phyloP scores from a whole-genome alignment of 2,797 vertebrate genomes.

The Schizothorax lantsangensis region DNA sequence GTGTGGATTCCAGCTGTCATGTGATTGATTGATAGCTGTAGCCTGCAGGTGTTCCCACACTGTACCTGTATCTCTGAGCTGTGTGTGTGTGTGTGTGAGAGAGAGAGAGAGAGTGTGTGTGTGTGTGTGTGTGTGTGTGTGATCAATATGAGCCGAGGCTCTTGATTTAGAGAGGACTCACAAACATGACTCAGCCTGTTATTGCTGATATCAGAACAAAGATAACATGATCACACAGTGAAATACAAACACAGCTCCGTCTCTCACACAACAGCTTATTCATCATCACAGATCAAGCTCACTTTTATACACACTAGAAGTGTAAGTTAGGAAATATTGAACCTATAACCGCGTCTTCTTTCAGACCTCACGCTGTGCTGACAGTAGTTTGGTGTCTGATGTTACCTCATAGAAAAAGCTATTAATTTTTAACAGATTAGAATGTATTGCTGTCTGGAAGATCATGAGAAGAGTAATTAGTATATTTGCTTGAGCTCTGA shows the following conservation, averaged over 20 bases:
- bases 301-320: neutral
- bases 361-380: neutral
- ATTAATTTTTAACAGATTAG: neutral
- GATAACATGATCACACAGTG: neutral
- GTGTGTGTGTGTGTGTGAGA: too few relatives aligned
- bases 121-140: too few relatives aligned
- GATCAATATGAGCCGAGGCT: neutral
- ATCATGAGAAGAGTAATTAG: neutral
- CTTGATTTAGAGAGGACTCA: neutral
- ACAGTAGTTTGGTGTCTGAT: neutral
- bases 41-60: too few relatives aligned
- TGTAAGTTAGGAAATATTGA: neutral
- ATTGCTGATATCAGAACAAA: neutral
- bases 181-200: neutral
- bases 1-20: too few relatives aligned
- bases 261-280: neutral
- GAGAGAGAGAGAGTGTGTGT: too few relatives aligned
- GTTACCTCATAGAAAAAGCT: neutral
- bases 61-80: too few relatives aligned
- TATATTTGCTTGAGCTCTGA: too few relatives aligned
- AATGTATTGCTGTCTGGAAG: neutral
- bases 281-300: conserved; percentile 36
- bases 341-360: neutral
- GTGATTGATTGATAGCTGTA: too few relatives aligned
- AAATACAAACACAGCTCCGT: neutral